Conservation (phyloP, 2,113 vertebrate genomes). For the Microtus pennsylvanicus region DNA sequence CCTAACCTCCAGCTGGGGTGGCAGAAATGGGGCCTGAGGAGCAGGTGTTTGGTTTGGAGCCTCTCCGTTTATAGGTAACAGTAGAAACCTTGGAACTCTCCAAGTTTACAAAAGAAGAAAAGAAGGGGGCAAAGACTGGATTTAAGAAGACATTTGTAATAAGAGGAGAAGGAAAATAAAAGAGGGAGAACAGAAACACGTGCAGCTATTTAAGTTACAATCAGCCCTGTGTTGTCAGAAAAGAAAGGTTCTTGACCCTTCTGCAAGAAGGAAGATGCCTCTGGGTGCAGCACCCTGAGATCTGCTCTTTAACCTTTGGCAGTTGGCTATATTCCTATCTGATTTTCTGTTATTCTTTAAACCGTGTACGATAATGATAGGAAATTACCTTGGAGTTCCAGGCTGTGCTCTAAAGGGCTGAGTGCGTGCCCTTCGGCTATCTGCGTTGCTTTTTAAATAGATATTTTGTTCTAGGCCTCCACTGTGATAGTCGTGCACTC, state of each 20-base stretch:
- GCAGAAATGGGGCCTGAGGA: no score
- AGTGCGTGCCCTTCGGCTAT: background rate
- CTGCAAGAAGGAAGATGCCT: background rate
- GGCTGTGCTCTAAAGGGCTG: background rate
- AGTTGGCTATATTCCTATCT: background rate
- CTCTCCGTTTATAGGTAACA: background rate
- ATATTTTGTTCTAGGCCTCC: background rate
- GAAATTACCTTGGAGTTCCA: background rate
- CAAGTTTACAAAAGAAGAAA: background rate
- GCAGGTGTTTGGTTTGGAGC: background rate
- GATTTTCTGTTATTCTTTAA: constrained; percentile 6
- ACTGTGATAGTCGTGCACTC: no score
- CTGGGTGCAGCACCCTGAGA: background rate
- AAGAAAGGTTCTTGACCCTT: background rate
- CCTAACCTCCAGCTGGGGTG: no score
- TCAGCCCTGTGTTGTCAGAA: background rate
- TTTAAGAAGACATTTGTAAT: background rate
- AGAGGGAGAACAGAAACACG: background rate
- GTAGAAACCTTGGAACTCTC: background rate
- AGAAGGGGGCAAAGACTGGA: background rate
- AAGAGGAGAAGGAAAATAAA: background rate
- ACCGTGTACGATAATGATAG: background rate
- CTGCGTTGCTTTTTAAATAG: background rate
- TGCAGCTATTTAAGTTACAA: background rate
- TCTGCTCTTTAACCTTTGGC: background rate